Evolutionary conservation across 2,113 vertebrate genomes (phyloP).

Genomic region (Rhinoderma darwinii): DNA sequence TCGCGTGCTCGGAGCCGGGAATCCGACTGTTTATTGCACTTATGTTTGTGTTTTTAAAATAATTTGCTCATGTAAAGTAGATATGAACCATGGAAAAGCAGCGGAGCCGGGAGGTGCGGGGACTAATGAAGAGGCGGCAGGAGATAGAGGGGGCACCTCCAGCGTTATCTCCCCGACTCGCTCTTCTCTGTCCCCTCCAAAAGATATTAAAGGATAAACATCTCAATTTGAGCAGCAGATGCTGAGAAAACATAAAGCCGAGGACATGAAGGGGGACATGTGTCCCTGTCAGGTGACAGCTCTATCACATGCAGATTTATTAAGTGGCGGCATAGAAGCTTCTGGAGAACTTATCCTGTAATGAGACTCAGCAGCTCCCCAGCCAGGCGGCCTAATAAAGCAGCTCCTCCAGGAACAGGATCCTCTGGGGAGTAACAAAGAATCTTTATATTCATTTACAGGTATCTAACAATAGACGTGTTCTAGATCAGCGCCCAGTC

Average conservation of each 20-base stretch:
- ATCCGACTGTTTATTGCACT: constrained; percentile 27
- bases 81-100: constrained; percentile 15
- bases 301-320: constrained; percentile 47
- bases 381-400: background rate
- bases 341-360: constrained; percentile 18
- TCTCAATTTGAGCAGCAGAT: constrained; percentile 45
- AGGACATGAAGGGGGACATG: constrained; percentile 13
- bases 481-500: background rate
- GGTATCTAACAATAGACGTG: background rate
- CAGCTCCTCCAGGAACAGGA: background rate
- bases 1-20: background rate
- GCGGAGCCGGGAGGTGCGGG: constrained; percentile 20
- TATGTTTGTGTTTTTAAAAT: constrained; percentile 35
- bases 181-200: background rate
- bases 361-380: background rate
- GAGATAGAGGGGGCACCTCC: background rate
- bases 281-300: constrained; percentile 35
- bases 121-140: constrained; percentile 59
- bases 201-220: constrained; percentile 56
- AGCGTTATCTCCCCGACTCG: constrained; percentile 5
- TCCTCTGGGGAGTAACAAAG: background rate
- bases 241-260: constrained; percentile 8
- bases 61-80: constrained; percentile 48
- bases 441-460: background rate
- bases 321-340: background rate